Evolutionary conservation across 2,888 invertebrate genomes (phyloP).

Genomic region (Lottia gigantea): DNA sequence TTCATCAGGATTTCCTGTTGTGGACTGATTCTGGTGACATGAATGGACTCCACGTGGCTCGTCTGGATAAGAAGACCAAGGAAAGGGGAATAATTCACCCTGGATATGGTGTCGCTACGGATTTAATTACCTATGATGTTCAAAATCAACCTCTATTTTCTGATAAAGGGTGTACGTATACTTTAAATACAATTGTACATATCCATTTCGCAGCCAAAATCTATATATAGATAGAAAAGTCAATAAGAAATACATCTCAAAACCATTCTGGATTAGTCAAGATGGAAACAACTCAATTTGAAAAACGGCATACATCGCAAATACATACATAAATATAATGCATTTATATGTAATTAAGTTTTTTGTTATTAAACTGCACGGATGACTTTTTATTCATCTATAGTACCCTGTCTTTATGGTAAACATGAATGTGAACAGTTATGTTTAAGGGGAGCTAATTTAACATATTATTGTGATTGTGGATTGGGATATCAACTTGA

Average conservation of each 20-base stretch:
- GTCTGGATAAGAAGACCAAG: constrained; percentile 54
- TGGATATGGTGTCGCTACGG: constrained; percentile 52
- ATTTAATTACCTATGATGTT: constrained; percentile 55
- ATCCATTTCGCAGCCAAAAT: no score
- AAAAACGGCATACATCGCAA: no score
- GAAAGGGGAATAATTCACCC: constrained; percentile 62
- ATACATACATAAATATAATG: no score
- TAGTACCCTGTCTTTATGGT: constrained; percentile 44
- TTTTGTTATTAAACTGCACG: no score
- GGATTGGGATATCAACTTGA: constrained; percentile 80
- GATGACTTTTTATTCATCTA: no score
- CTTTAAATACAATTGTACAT: no score
- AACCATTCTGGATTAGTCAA: no score
- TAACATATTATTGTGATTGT: constrained; percentile 80
- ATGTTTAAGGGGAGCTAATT: constrained; percentile 77
- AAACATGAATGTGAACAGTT: constrained; percentile 72
- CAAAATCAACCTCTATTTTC: constrained; percentile 47
- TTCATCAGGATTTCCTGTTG: constrained; percentile 55
- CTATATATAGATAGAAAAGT: no score
- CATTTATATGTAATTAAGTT: no score
- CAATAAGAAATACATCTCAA: no score
- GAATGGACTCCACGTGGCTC: constrained; percentile 61
- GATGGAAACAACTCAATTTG: no score
- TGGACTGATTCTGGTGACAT: constrained; percentile 58
- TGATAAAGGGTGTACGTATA: constrained; percentile 20